phyloP scores from a whole-genome alignment of 2,888 invertebrate species.

The Himalopsyche japonica region DNA sequence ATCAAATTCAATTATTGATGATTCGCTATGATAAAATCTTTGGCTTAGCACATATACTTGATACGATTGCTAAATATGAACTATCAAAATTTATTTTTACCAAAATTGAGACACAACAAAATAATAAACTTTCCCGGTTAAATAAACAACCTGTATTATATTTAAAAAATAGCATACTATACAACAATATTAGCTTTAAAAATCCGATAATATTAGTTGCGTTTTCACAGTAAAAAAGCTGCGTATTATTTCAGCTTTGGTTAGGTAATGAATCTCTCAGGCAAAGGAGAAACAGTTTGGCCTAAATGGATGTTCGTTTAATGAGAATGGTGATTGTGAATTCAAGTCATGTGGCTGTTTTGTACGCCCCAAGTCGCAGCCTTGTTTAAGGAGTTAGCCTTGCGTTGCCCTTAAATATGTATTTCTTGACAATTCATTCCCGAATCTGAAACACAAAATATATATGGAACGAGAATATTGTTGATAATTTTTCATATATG shows the following conservation, averaged over 20 bases:
- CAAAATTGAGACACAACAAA: no score
- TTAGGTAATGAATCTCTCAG: conserved; percentile 31
- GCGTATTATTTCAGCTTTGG: background rate
- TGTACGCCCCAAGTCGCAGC: background rate
- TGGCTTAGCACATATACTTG: no score
- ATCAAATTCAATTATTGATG: no score
- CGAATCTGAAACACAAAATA: background rate
- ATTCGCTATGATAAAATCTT: no score
- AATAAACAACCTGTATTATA: no score
- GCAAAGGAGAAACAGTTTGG: conserved; percentile 19
- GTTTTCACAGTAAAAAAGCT: background rate
- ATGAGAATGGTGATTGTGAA: conserved; percentile 34
- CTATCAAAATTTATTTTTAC: no score
- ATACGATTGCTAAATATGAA: no score
- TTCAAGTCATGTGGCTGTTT: conserved; percentile 28
- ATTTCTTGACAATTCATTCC: background rate
- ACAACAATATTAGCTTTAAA: background rate
- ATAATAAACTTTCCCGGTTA: no score
- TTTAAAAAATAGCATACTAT: no score
- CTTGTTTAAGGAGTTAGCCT: background rate
- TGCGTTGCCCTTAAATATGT: background rate
- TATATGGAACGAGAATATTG: background rate
- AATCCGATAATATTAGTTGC: background rate
- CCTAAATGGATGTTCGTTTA: conserved; percentile 37
- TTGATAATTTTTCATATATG: no score